Evolutionary conservation across 2,113 vertebrate species (phyloP).

Genomic region (Bothrops jararaca): DNA sequence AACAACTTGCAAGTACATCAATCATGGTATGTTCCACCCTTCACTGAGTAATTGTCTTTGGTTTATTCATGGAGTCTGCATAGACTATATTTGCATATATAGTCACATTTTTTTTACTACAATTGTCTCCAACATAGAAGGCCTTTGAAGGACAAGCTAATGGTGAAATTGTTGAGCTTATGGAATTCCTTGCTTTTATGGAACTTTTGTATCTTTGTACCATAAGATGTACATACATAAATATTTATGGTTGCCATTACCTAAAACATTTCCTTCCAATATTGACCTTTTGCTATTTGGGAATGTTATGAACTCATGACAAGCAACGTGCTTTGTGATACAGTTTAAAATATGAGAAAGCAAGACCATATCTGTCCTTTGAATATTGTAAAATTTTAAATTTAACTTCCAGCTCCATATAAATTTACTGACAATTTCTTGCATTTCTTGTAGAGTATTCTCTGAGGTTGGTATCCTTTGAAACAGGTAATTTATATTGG

Average conservation of each 20-base stretch:
- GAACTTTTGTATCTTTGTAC: neutral
- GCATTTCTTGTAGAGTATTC: neutral
- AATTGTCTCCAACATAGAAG: neutral
- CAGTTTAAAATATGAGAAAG: neutral
- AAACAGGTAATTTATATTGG: neutral
- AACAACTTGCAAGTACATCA: neutral
- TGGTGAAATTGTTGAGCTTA: neutral
- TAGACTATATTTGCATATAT: neutral
- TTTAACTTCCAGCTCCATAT: neutral
- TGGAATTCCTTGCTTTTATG: neutral
- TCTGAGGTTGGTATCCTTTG: neutral
- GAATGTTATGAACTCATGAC: neutral
- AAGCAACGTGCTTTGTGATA: neutral
- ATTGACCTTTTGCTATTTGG: neutral
- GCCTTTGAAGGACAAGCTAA: neutral
- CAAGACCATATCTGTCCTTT: neutral
- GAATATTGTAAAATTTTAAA: neutral
- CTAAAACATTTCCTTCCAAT: neutral
- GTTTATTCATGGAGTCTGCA: neutral
- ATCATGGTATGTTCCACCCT: neutral
- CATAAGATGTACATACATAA: neutral
- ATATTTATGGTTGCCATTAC: neutral
- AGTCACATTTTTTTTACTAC: neutral
- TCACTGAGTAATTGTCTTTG: neutral
- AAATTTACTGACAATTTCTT: neutral